Conservation (phyloP, 2,888 invertebrate species). For the Drosophila subquinaria region DNA sequence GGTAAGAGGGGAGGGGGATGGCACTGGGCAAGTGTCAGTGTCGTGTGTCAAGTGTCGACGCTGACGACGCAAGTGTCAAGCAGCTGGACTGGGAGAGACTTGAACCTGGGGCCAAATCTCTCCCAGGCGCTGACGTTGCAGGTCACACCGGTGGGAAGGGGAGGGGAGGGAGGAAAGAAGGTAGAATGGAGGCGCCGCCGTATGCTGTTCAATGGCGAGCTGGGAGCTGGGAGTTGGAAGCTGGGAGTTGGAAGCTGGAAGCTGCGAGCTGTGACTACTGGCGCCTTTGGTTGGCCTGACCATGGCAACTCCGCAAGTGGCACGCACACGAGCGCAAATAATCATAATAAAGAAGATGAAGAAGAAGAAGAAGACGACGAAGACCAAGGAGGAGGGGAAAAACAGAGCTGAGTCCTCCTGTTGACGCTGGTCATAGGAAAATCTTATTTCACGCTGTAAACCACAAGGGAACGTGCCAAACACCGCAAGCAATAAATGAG, state of each 20-base stretch:
- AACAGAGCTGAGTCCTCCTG: conserved; percentile 6
- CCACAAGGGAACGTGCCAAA: conserved; percentile 82
- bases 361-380: background rate
- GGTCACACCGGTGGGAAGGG: conserved; percentile 45
- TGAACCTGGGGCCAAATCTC: conserved; percentile 48
- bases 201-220: conserved; percentile 18
- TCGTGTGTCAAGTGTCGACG: conserved; percentile 73
- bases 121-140: conserved; percentile 58
- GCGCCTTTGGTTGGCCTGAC: conserved; percentile 44
- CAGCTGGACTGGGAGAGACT: conserved; percentile 55
- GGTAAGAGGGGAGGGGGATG: background rate
- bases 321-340: conserved; percentile 80
- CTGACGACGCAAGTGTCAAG: conserved; percentile 75
- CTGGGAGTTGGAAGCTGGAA: conserved; percentile 34
- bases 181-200: conserved; percentile 1
- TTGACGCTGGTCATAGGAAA: conserved; percentile 61
- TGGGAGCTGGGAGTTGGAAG: conserved; percentile 7
- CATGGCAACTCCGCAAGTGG: conserved; percentile 68
- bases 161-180: background rate
- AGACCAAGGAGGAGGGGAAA: background rate
- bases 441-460: conserved; percentile 81
- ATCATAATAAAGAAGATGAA: conserved; percentile 70
- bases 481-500: conserved; percentile 80
- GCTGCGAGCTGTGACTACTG: conserved; percentile 8
- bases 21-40: conserved; percentile 29